Percentiles rank a stretch among this genome's conserved stretches.
Conservation (phyloP, 2,797 vertebrate genomes). For the Periparus ater region DNA sequence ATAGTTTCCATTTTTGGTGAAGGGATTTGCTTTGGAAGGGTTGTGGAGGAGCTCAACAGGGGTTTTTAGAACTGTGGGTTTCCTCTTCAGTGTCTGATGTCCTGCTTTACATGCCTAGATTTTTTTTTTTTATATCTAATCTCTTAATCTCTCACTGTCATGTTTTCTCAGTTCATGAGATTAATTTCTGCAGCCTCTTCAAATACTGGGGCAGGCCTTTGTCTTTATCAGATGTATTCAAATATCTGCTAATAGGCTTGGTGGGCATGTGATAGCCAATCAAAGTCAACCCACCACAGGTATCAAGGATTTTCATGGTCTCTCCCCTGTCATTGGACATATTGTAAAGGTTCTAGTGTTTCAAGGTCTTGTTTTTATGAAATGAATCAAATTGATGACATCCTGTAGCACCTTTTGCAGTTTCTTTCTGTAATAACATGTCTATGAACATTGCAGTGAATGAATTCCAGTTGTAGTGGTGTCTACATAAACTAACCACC, state of each 20-base stretch:
- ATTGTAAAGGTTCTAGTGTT: background rate
- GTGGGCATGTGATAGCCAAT: background rate
- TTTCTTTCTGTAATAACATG: background rate
- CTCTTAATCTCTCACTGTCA: background rate
- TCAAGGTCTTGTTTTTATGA: background rate
- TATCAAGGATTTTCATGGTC: background rate
- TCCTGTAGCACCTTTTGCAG: background rate
- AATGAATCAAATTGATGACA: background rate
- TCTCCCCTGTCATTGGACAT: background rate
- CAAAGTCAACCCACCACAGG: background rate
- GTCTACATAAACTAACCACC: background rate
- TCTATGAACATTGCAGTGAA: background rate
- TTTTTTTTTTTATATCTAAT: background rate
- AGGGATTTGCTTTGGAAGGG: background rate
- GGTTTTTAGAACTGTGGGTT: background rate
- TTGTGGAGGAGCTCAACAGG: background rate
- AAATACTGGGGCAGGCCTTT: background rate
- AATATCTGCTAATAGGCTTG: background rate
- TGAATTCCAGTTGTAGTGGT: fast-evolving
- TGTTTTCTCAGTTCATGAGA: background rate
- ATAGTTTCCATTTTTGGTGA: background rate
- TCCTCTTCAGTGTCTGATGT: background rate
- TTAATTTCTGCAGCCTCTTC: background rate
- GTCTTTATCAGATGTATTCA: background rate
- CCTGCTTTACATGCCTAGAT: background rate